Evolutionary conservation across 64 coral and sea anemone genomes (phyloP), one percentile per base, ranked within the genome.

Genomic region (Exaiptasia diaphana): DNA sequence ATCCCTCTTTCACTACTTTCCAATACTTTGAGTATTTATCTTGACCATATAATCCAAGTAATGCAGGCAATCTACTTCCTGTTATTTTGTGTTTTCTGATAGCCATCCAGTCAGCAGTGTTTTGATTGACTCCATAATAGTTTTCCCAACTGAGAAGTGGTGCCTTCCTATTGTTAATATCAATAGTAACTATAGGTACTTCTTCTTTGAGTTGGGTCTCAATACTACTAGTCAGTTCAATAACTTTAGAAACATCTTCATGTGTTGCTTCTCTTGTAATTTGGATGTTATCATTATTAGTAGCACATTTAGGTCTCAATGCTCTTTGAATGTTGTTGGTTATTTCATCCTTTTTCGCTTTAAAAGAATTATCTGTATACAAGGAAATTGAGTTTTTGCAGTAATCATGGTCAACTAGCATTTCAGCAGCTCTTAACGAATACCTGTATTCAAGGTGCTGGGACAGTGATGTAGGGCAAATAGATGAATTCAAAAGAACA

Each of bases 61-160:
- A 59, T 32, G 18, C 69, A 79, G 76, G 76, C 36, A 79, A 59
- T 79, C 76, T 79, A 79, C 76, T 79, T 79, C 76, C 76, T 60
- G 76, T 79, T 30, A 79, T 79, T 62, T 58, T 29, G 76, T 60
- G 54, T 58, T 79, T 79, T 18, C 81, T 15, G 31, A 40, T 29
- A 77, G 61, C 44, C 41, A 68, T 48, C 61, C 79, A 82, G 7
- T 50, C 59, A 46, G 20, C 62, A 44, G 61, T 68, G 62, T 82
- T 82, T 67, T 82, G 79, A 34, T 41, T 50, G 45, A 68, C 79
- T 45, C 68, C 79, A 82, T 82, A 41, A 67, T 82, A 82, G 62
- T 82, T 82, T 82, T 64, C n/a, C 52, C 79, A 59, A 52, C 42
- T 32, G 27, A 62, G 79, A 45, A 28, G 4, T 30, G 59, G 79